Evolutionary conservation across 2,797 vertebrate species (phyloP), one percentile per base, ranked within the genome.

Genomic region (Babyrousa celebensis): DNA sequence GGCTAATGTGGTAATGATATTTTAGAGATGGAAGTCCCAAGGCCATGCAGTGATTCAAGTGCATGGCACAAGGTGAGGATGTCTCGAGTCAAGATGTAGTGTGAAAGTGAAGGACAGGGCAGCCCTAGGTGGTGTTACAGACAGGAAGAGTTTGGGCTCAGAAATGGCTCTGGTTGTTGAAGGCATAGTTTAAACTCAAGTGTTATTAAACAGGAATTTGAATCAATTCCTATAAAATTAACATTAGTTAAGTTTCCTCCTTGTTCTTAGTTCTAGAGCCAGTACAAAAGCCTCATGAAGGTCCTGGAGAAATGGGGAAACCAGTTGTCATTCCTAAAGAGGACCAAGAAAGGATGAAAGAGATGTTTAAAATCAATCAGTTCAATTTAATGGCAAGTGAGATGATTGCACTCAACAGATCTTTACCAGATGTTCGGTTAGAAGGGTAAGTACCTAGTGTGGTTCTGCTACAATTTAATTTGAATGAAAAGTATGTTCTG

Each of bases 321-420:
- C 99, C 99, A 87, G 99, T 99, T 89, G 99, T 99, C 97, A 99
- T 99, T 98, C 99, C 99, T 12, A 99, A 99, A 98, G 99, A 99
- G 77, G 99, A 99, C 97, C 99, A 99, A 98, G 99, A 99, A 97
- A 99, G 99, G 98, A 99, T 99, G 99, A 99, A 99, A 98, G 99
- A 99, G 98, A 99, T 99, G 99, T 99, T 99, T 98, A 99, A 99
- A 99, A 99, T 99, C 98, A 99, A 99, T 98, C 99, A 99, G 97
- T 99, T 99, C 99, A 99, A 99, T 98, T 99, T 99, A 98, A 99
- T 99, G 99, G 99, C 99, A 87, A 99, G 99, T 70, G 99, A 99
- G 98, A 99, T 99, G 99, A 99, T 99, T 94, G 99, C 99, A 90
- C 99, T 99, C 96, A 99, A 99, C 99, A 99, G 99, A 96, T 98